Evolutionary conservation across 2,797 vertebrate genomes (phyloP), one percentile per base, ranked within the genome.

Genomic region (Onychomys torridus): DNA sequence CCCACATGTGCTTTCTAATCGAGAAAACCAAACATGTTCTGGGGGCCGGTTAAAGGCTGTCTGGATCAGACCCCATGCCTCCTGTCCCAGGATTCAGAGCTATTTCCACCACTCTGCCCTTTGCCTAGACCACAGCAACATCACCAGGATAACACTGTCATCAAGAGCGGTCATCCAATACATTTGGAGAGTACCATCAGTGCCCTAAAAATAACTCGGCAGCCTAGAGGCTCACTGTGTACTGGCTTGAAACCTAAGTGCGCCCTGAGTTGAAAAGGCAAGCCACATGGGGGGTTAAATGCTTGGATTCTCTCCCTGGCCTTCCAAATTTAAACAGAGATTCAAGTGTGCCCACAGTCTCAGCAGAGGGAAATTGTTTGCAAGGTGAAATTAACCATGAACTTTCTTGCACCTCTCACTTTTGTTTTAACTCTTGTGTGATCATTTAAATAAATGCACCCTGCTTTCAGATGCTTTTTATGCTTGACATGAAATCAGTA

Each of bases 131-230:
- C 63, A 93, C 46, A 93, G 49, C 76, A 94, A 78, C 83, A 86
- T 86, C 83, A 29, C 88, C 59, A 91, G 89, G 94, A 96, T 78
- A 83, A 97, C 88, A 83, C 83, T 97, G 97, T 97, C 96, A 96
- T 96, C 89, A 57, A 92, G 57, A 94, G 86, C 95, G 93, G 95
- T 96, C 94, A 98, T 95, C 96, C 92, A 95, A 89, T 97, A 93
- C 92, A 85, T 96, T 96, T 91, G 77, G 89, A 96, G 65, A 91
- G 89, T 75, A 92, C 78, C 95, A 94, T 94, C 96, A 91, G 55
- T 69, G 94, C 81, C 91, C 92, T 97, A 97, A 95, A 97, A 97
- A 98, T 97, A 98, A 96, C 96, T 83, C 84, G 71, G 86, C 96
- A 94, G 91, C 81, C 78, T 89, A 8, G 34, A 81, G 79, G 67